Conservation (phyloP, 2,113 vertebrate genomes). For the Xiphias gladius region DNA sequence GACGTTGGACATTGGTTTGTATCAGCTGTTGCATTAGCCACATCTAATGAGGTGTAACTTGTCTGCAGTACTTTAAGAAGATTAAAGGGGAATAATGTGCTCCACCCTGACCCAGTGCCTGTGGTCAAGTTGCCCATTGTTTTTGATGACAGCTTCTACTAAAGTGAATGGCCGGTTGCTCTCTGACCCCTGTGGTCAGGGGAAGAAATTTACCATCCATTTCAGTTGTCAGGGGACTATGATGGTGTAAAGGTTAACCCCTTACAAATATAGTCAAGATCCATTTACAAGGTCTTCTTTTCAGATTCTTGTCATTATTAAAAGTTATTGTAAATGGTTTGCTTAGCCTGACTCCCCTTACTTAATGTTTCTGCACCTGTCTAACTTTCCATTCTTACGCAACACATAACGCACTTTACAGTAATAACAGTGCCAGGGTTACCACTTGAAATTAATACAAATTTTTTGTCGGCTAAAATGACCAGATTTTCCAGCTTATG, state of each 20-base stretch:
- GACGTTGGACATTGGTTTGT: constrained; percentile 11
- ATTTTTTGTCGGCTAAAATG: no score
- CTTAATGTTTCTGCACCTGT: neutral
- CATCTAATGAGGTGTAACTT: constrained; percentile 58
- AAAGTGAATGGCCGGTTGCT: constrained; percentile 10
- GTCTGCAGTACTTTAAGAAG: constrained; percentile 45
- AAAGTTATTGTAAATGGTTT: neutral
- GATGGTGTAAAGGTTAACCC: neutral
- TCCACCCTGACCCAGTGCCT: constrained; percentile 35
- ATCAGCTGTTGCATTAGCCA: constrained; percentile 31
- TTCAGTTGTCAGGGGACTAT: neutral
- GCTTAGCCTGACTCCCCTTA: no score
- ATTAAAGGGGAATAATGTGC: constrained; percentile 53
- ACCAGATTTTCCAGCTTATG: no score
- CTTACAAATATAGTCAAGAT: neutral
- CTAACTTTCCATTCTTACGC: neutral
- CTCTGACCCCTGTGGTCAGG: constrained; percentile 23
- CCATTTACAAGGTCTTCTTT: neutral
- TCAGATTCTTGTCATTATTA: neutral
- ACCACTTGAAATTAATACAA: no score
- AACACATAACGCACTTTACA: no score
- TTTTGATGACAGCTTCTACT: constrained; percentile 26
- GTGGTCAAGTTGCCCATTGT: constrained; percentile 29
- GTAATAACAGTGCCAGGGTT: neutral
- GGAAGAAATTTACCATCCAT: constrained; percentile 2